phyloP scores from a whole-genome alignment of 35 echinoderm and acorn worm species.

The Stichopus chloronotus region DNA sequence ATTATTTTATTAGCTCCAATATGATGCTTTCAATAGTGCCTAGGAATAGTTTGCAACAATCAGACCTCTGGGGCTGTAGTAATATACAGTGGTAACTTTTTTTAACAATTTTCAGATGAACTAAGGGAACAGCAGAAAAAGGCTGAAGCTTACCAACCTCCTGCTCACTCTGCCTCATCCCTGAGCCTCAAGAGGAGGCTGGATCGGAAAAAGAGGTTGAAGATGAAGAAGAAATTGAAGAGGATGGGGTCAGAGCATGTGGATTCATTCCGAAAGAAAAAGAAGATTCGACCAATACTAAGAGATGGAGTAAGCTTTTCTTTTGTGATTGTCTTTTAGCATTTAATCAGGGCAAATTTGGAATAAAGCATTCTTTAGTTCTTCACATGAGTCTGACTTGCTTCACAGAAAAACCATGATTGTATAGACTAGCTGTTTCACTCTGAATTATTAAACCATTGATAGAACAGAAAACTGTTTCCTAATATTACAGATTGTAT shows the following conservation, averaged over 20 bases:
- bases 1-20: too few species aligned
- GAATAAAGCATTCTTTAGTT: too few species aligned
- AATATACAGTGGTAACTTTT: not conserved
- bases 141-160: not conserved
- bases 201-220: slow-evolving; percentile 5
- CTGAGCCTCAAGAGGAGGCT: not conserved
- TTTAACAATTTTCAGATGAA: slow-evolving; percentile 6
- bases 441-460: too few species aligned
- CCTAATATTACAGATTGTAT: too few species aligned
- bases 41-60: too few species aligned
- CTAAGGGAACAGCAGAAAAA: slow-evolving; percentile 5
- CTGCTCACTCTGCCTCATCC: not conserved
- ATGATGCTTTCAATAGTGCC: too few species aligned
- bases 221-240: slow-evolving; percentile 28
- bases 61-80: not conserved
- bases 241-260: slow-evolving; percentile 38
- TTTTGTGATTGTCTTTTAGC: not conserved
- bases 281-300: slow-evolving; percentile 45
- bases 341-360: too few species aligned
- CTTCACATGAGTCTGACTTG: too few species aligned
- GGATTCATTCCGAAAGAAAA: slow-evolving; percentile 64
- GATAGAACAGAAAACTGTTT: too few species aligned
- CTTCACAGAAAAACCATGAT: too few species aligned
- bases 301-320: slow-evolving; percentile 56
- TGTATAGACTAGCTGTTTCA: too few species aligned